phyloP scores from a whole-genome alignment of 2,113 vertebrate species.

The Balaeniceps rex region DNA sequence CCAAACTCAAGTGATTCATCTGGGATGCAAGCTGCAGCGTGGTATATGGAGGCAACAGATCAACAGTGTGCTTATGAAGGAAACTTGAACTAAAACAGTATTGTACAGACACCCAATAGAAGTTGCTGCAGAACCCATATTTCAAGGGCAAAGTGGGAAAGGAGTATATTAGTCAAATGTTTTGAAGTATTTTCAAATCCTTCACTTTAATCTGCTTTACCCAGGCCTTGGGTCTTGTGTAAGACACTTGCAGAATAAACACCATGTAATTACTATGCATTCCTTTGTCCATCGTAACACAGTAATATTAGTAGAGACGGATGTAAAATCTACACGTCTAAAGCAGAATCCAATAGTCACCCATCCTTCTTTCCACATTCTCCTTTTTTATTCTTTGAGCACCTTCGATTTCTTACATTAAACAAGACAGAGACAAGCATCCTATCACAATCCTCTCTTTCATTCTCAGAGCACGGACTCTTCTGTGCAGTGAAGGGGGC shows the following conservation, averaged over 20 bases:
- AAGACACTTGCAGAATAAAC: not conserved
- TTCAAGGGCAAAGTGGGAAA: not conserved
- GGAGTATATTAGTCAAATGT: not conserved
- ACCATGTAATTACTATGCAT: not conserved
- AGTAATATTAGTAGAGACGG: not conserved
- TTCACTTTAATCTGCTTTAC: constrained; percentile 2
- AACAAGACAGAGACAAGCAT: not conserved
- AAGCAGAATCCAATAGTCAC: not conserved
- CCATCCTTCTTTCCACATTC: not conserved
- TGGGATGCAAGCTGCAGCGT: not conserved
- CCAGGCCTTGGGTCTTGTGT: not conserved
- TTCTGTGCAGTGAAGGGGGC: not conserved
- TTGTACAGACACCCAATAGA: not conserved
- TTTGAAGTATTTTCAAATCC: not conserved
- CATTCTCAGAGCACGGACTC: not conserved
- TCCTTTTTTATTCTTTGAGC: not conserved
- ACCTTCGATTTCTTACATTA: not conserved
- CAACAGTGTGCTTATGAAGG: not conserved
- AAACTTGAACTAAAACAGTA: not conserved
- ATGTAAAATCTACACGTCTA: not conserved
- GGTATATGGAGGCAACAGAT: not conserved
- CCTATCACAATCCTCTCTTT: not conserved
- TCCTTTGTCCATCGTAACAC: not conserved
- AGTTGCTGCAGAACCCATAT: not conserved
- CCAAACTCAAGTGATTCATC: not conserved